Evolutionary conservation across 2,797 vertebrate species (phyloP).

Genomic region (Octomys mimax): DNA sequence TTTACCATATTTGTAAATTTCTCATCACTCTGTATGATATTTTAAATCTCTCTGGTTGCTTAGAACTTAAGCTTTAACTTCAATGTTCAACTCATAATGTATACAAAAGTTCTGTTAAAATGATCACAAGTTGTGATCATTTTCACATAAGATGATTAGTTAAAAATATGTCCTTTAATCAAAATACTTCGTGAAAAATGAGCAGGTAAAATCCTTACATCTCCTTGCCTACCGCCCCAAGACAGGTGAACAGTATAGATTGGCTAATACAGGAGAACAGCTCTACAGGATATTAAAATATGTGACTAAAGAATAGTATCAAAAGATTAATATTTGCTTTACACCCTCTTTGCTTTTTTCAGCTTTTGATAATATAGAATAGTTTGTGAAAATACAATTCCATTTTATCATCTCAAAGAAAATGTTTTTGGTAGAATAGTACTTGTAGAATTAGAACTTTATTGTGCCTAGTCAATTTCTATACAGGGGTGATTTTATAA

Average conservation of each 20-base stretch:
- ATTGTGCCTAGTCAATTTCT: slow-evolving; percentile 71
- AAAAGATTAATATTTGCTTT: slow-evolving; percentile 41
- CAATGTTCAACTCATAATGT: slow-evolving; percentile 55
- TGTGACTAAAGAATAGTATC: slow-evolving; percentile 27
- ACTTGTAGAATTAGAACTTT: slow-evolving; percentile 61
- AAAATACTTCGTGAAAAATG: slow-evolving; percentile 73
- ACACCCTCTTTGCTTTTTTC: slow-evolving; percentile 29
- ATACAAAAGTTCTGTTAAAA: slow-evolving; percentile 38
- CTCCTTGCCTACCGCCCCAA: background rate
- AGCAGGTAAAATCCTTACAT: slow-evolving; percentile 11
- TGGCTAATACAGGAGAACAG: slow-evolving; percentile 20
- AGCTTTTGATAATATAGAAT: slow-evolving; percentile 63
- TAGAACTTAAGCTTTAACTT: slow-evolving; percentile 58
- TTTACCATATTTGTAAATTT: background rate
- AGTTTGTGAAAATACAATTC: slow-evolving; percentile 73
- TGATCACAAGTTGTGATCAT: background rate
- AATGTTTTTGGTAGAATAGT: slow-evolving; percentile 50
- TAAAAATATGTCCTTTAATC: slow-evolving; percentile 37
- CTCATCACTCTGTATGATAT: background rate
- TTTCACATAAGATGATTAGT: background rate
- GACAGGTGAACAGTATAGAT: background rate
- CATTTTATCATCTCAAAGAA: slow-evolving; percentile 76
- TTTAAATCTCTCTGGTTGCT: background rate
- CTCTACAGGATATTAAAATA: slow-evolving; percentile 23
- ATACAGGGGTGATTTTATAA: slow-evolving; percentile 61